These are phyloP conservation scores for Nannoperca obscura DNA, from an alignment of 2,797 vertebrate genomes.

Conservation along the genomic window DNA sequence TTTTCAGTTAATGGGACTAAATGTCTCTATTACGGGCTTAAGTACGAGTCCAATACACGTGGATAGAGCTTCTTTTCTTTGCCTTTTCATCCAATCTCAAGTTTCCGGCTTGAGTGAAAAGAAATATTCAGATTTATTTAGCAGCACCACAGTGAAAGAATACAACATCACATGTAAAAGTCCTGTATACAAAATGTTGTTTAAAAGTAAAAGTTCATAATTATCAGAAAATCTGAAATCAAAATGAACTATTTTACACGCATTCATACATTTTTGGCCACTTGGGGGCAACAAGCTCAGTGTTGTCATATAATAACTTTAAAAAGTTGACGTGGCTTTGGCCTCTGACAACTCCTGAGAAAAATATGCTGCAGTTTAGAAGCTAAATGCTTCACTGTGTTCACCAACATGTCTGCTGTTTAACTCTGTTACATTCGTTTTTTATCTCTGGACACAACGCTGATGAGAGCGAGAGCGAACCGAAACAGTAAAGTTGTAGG, in stretches of 20 bases:
- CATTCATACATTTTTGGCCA: background rate
- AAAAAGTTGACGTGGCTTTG: background rate
- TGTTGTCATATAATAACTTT: background rate
- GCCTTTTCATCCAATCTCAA: background rate
- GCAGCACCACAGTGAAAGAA: background rate
- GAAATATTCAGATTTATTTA: background rate
- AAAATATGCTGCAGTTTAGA: background rate
- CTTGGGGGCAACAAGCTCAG: background rate
- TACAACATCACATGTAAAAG: background rate
- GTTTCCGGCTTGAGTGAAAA: background rate
- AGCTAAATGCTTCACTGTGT: background rate
- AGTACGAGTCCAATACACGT: background rate
- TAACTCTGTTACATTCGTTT: background rate
- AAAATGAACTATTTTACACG: too few relatives aligned
- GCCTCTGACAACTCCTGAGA: background rate
- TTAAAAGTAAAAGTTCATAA: background rate
- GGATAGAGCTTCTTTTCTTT: background rate
- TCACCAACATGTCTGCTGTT: background rate
- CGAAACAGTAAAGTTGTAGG: background rate
- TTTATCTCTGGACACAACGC: too few relatives aligned
- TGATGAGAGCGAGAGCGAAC: background rate
- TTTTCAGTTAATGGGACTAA: conserved; percentile 35
- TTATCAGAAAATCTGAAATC: too few relatives aligned
- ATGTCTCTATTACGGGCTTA: conserved; percentile 12
- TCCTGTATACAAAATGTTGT: background rate